A percentile compares a stretch with the other conserved stretches of the same genome.
These are phyloP conservation scores for Dipodomys merriami DNA, from an alignment of 2,113 vertebrate species.

Conservation along the genomic window DNA sequence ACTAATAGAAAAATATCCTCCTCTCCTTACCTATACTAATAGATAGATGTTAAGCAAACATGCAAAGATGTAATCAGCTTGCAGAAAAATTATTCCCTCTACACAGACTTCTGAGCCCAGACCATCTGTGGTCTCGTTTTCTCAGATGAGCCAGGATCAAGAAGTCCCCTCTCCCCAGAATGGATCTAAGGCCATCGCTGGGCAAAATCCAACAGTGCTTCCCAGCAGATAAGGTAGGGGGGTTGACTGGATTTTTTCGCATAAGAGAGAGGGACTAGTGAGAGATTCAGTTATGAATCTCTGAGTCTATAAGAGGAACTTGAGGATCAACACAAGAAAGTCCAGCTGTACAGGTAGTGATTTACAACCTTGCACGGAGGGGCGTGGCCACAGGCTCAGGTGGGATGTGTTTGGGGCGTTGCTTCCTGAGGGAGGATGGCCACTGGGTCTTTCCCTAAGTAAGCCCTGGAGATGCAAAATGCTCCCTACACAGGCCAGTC, in stretches of 20 bases:
- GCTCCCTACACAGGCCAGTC: neutral
- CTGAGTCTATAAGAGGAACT: neutral
- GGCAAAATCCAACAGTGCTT: neutral
- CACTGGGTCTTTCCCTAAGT: neutral
- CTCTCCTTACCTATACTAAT: neutral
- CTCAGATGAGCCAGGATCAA: neutral
- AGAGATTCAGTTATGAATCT: neutral
- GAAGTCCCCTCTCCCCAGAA: neutral
- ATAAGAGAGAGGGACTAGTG: no score
- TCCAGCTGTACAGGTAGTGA: neutral
- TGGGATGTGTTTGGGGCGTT: no score
- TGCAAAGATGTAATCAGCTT: neutral
- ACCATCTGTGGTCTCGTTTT: neutral
- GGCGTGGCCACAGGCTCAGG: no score
- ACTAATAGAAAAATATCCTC: neutral
- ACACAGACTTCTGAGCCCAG: neutral
- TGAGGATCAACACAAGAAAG: neutral
- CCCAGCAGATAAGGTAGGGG: neutral
- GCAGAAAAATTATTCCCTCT: neutral
- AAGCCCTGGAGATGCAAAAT: neutral
- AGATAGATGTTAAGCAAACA: slow-evolving; percentile 5
- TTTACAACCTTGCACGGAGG: neutral
- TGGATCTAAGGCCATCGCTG: neutral
- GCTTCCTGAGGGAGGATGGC: neutral
- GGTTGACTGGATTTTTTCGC: neutral